These are phyloP conservation scores for Petroica traversi DNA, from an alignment of 2,113 vertebrate species.

Conservation along the genomic window DNA sequence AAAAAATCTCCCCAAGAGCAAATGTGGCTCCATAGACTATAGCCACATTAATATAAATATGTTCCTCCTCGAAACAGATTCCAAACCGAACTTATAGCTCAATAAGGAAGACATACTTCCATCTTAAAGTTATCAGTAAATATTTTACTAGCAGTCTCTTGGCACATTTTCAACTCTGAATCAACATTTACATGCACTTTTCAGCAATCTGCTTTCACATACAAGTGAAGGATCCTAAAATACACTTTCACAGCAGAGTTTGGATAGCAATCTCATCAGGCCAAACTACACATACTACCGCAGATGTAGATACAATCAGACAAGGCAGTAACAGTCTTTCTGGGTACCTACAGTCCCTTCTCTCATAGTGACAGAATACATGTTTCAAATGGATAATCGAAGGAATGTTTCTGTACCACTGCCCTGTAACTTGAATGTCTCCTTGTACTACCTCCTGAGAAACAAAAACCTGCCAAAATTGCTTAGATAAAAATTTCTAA, in stretches of 20 bases:
- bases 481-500: background rate
- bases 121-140: constrained; percentile 58
- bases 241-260: background rate
- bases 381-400: background rate
- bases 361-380: background rate
- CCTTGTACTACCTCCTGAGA: background rate
- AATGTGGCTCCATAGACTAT: background rate
- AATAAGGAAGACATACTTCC: constrained; percentile 62
- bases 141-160: constrained; percentile 60
- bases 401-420: background rate
- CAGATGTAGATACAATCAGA: background rate
- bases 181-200: constrained; percentile 33
- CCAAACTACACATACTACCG: background rate
- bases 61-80: background rate
- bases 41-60: constrained; percentile 24
- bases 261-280: background rate
- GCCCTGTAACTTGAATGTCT: background rate
- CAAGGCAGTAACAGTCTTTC: background rate
- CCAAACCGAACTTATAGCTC: constrained; percentile 44
- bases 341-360: background rate
- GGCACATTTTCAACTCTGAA: constrained; percentile 32
- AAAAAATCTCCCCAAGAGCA: background rate
- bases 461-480: background rate
- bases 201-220: constrained; percentile 2
- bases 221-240: constrained; percentile 2